Evolutionary conservation across 2,888 invertebrate species (phyloP).

Genomic region (Pedicia rivosa): DNA sequence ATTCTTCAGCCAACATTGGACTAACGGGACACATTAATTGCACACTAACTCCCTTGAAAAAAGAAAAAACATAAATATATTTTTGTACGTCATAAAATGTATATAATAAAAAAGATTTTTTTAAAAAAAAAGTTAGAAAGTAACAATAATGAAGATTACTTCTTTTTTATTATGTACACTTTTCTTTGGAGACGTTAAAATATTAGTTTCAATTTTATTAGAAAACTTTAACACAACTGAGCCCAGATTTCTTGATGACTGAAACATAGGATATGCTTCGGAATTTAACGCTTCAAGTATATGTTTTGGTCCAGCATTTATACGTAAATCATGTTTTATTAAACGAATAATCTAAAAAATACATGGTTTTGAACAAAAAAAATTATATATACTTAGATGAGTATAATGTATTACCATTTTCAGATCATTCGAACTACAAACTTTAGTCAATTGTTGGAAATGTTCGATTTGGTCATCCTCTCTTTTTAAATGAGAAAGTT

Average conservation of each 20-base stretch:
- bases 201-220: conserved; percentile 14
- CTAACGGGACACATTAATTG: conserved; percentile 78
- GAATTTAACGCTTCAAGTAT: conserved; percentile 78
- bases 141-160: no score
- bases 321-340: conserved; percentile 81
- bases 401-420: conserved; percentile 38
- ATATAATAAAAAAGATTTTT: no score
- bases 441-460: conserved; percentile 53
- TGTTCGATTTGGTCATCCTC: conserved; percentile 76
- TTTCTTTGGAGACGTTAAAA: conserved; percentile 31
- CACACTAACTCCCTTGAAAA: conserved; percentile 23
- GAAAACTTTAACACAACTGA: conserved; percentile 47
- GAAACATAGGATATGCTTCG: conserved; percentile 77
- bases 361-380: neutral
- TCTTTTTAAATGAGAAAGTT: conserved; percentile 57
- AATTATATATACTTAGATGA: neutral
- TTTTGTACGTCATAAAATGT: neutral
- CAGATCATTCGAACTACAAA: conserved; percentile 69
- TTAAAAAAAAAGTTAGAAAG: no score
- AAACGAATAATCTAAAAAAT: conserved; percentile 47
- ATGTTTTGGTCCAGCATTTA: conserved; percentile 85
- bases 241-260: conserved; percentile 63
- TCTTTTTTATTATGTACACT: conserved; percentile 7
- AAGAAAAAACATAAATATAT: neutral
- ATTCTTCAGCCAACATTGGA: conserved; percentile 90